Base-by-base conservation (phyloP, 2,888 invertebrate genomes). In the Lamproptera curius region DNA sequence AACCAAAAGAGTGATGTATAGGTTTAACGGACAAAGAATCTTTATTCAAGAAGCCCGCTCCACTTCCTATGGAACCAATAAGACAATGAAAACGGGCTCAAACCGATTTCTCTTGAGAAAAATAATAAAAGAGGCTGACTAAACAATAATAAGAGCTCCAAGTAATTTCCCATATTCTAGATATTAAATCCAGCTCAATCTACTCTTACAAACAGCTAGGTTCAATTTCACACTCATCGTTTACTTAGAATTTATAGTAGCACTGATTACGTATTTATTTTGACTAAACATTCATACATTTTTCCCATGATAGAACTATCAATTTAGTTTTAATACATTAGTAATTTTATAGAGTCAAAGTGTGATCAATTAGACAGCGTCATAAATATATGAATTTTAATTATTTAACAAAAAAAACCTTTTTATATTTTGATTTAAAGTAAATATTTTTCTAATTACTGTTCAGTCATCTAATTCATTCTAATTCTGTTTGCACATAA, bases 161-260 rank as follows among this genome's bases (percentile, higher is more conserved):
- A 66, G 71, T 62, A 69, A 75, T 81, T 83, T 85, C 81, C 73
- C 79, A 81, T 75, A 75, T 73, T 70, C 66, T 75, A 70, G 67
- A 65, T 64, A 59, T 70, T 59, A 62, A 63, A 84, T 78, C 77
- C 81, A 64, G 79, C 75, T 61, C 77, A 58, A 51, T 54, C 59
- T 69, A 69, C 36, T 36, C n/a, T 50, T 50, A 41, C 26, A 23
- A 31, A 48, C 39, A 31, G 41, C 35, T 42, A 42, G 44, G 37
- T 23, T n/a, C 10, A 34, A 42, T 42, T 35, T 42, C 11, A 14
- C 23, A 26, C 31, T 16, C 23, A 42, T 42, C 34, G 42, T 17
- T 23, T 8, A 8, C 4, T 8, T 4, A 4, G 23, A 6, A 6
- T 4, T 23, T 23, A 8, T 23, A 6, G 4, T 6, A 8, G 8